Evolutionary conservation across 1,140 invertebrate genomes (phyloP).

Genomic region (Hirudo medicinalis): DNA sequence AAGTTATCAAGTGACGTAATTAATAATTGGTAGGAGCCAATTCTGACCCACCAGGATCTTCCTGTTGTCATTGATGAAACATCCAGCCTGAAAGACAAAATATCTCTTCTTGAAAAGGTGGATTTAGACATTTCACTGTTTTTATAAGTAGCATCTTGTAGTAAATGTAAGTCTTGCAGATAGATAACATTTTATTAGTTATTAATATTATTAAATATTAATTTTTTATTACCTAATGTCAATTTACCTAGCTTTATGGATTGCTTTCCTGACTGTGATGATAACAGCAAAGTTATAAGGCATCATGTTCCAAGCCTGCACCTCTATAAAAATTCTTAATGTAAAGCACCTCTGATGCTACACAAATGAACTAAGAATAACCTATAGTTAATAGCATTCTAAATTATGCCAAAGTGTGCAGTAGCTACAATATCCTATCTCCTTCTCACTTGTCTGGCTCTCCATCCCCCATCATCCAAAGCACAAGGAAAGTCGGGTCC

Average conservation of each 20-base stretch:
- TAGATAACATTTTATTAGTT: too few species aligned
- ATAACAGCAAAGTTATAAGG: too few species aligned
- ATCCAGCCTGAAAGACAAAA: neutral
- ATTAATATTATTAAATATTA: too few species aligned
- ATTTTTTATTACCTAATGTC: too few species aligned
- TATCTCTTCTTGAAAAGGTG: constrained; percentile 3
- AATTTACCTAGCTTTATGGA: too few species aligned
- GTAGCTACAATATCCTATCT: neutral
- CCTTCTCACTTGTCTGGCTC: neutral
- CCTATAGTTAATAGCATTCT: neutral
- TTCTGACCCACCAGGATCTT: neutral
- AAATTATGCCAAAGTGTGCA: neutral
- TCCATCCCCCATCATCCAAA: neutral
- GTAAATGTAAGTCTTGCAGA: too few species aligned
- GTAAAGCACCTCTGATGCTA: too few species aligned
- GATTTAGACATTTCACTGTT: neutral
- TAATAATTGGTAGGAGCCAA: neutral
- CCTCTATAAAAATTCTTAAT: too few species aligned
- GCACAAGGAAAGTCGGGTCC: neutral
- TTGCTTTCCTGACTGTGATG: too few species aligned
- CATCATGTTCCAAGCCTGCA: too few species aligned
- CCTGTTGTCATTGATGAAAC: constrained; percentile 5
- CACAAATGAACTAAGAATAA: neutral
- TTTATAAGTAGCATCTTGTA: too few species aligned
- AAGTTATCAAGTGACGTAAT: too few species aligned